Percentiles rank a stretch among this genome's conserved stretches.
Evolutionary conservation across 2,797 vertebrate species (phyloP).

Genomic region (Tragelaphus oryx): DNA sequence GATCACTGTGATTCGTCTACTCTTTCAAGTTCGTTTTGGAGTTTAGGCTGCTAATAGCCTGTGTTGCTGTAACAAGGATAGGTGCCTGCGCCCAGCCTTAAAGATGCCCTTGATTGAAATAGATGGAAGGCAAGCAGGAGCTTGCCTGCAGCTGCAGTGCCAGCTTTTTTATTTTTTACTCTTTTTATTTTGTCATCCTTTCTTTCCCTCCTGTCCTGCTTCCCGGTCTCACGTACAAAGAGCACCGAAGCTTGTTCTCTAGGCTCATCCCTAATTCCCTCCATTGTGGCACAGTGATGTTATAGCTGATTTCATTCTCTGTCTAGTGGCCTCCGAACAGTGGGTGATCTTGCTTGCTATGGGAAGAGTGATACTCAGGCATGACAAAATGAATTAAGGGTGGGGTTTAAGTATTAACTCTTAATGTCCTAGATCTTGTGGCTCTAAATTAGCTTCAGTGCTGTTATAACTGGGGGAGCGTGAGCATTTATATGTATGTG

Average conservation of each 20-base stretch:
- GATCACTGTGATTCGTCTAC: conserved; percentile 69
- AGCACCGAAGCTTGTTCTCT: background rate
- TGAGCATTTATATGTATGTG: background rate
- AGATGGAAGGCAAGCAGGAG: conserved; percentile 39
- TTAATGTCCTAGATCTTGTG: conserved; percentile 48
- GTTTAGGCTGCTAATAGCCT: conserved; percentile 73
- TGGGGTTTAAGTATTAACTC: conserved; percentile 58
- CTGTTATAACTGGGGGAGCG: background rate
- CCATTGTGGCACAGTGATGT: background rate
- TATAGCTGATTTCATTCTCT: conserved; percentile 34
- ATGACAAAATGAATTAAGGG: conserved; percentile 54
- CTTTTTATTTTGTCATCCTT: background rate
- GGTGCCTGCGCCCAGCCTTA: conserved; percentile 62
- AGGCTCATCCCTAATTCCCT: background rate
- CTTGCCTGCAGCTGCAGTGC: conserved; percentile 47
- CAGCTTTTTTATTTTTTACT: conserved; percentile 45
- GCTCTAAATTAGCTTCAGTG: conserved; percentile 39
- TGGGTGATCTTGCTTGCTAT: conserved; percentile 44
- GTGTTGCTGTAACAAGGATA: conserved; percentile 63
- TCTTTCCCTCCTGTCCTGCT: conserved; percentile 48
- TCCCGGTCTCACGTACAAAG: conserved; percentile 46
- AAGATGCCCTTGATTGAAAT: conserved; percentile 47
- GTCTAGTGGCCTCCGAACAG: conserved; percentile 49
- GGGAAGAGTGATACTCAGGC: conserved; percentile 51
- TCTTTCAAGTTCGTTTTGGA: conserved; percentile 75